Base-by-base conservation (phyloP, 2,797 vertebrate genomes). In the Protosalanx chinensis region DNA sequence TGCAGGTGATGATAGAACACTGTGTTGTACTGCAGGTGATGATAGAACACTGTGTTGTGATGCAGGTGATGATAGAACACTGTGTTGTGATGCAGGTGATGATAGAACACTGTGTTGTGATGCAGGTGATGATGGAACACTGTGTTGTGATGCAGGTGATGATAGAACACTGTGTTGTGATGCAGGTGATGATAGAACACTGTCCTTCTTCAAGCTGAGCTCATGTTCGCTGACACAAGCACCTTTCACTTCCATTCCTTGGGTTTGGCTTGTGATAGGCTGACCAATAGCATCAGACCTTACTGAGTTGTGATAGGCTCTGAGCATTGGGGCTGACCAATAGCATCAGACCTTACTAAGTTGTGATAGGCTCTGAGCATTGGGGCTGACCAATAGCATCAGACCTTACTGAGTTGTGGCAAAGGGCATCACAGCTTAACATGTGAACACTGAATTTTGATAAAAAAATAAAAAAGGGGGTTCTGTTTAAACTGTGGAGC, bases 191-290 rank as follows among this genome's bases (percentile, higher is more conserved):
- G 68, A 78, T 64, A 70, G 64, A 63, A 78, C 51, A 66, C 60
- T 20, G 70, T 18, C 15, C 6, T 61, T 46, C 49, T 27, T 53
- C 16, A 53, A 30, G 51, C 27, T 62, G 16, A 62, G 27, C 57
- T 73, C n/a, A 37, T 60, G 16, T 53, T n/a, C 18, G 18, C 4
- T 16, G 18, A 53, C 51, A 56, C 49, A 56, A 78, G 77, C 71
- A 71, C 27, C 65, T 69, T 53, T 74, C 51, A 71, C 35, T 61
- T 72, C 80, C 79, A 68, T 81, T 68, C 78, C 78, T 87, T 84
- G 83, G 89, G 81, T 79, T 85, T 74, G 77, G 70, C 73, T 79
- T 79, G 91, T 91, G 88, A 56, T 56, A 56, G 51, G 51, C 51
- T 56, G 18, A 27, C 23, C 23, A 27, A 27, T 27, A 27, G 23